Conservation (phyloP, 30 jellyfish, hydroid and myxozoan genomes). For the Hydractinia symbiolongicarpus region DNA sequence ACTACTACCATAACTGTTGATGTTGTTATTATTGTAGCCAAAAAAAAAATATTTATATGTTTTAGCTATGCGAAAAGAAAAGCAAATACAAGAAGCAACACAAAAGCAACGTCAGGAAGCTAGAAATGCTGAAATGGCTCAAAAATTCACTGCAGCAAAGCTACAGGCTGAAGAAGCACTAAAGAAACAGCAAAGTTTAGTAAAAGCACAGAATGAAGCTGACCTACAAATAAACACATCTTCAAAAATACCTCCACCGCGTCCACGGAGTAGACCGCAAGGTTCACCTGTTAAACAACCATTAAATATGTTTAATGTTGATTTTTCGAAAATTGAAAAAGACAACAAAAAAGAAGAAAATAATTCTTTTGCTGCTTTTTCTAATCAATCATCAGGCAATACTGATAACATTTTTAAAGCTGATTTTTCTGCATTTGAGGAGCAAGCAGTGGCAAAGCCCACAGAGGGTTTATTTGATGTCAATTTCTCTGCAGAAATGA, state of each 20-base stretch:
- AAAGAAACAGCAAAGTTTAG: constrained; percentile 41
- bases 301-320: neutral
- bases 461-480: constrained; percentile 11
- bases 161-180: constrained; percentile 62
- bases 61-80: constrained; percentile 61
- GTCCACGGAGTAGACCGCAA: constrained; percentile 23
- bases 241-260: constrained; percentile 17
- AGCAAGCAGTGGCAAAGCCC: neutral
- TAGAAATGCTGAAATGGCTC: constrained; percentile 48
- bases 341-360: neutral
- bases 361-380: neutral
- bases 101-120: constrained; percentile 56
- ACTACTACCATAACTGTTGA: neutral
- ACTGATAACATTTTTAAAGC: neutral
- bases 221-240: constrained; percentile 51
- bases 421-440: constrained; percentile 4
- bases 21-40: neutral
- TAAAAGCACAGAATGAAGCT: neutral
- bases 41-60: neutral
- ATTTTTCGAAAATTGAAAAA: neutral
- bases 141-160: constrained; percentile 53
- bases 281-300: constrained; percentile 32
- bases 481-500: neutral
- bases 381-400: neutral
- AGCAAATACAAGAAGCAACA: constrained; percentile 66